Evolutionary conservation across 2,888 invertebrate species (phyloP), one percentile per base, ranked within the genome.

Genomic region (Calameuta filiformis): DNA sequence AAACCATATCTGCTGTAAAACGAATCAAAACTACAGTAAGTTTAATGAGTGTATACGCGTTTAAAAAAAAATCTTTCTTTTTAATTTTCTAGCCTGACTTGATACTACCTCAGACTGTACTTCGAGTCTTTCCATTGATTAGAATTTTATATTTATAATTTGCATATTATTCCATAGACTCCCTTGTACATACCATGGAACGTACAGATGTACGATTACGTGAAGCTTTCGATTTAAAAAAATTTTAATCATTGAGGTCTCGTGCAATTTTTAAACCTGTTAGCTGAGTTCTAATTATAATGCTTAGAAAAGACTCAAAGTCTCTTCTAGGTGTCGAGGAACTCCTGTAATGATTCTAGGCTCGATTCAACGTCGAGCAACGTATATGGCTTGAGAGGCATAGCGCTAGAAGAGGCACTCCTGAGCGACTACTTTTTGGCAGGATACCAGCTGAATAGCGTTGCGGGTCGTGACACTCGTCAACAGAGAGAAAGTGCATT

Each of bases 401-500:
- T 23, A 11, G 56, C 23, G 23, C 6, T 56, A 56, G 56, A 23
- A 56, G 56, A 56, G 56, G 56, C 56, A 75, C 30, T 31, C 34
- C 33, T 76, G 68, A 81, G 76, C 78, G 73, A 79, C 80, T 73
- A 73, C 80, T 79, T 71, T 79, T 75, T 85, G 85, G 85, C 86
- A 31, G 56, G 68, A 23, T 12, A 77, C 85, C 85, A 85, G 76
- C 82, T 79, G 56, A 56, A 56, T 56, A 56, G 56, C 56, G 9
- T 56, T 23, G 56, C 77, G 81, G 77, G 79, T 71, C 79, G 76
- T 76, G 80, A 69, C 76, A 73, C 79, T 68, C 77, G 76, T 75
- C 79, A 77, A 85, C 81, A 80, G 79, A 77, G 82, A 78, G 85
- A 84, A 85, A 85, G 86, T 81, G 78, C 73, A 76, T 77, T 80